These are phyloP conservation scores for Euleptes europaea DNA, from an alignment of 2,113 vertebrate genomes.

Conservation along the genomic window DNA sequence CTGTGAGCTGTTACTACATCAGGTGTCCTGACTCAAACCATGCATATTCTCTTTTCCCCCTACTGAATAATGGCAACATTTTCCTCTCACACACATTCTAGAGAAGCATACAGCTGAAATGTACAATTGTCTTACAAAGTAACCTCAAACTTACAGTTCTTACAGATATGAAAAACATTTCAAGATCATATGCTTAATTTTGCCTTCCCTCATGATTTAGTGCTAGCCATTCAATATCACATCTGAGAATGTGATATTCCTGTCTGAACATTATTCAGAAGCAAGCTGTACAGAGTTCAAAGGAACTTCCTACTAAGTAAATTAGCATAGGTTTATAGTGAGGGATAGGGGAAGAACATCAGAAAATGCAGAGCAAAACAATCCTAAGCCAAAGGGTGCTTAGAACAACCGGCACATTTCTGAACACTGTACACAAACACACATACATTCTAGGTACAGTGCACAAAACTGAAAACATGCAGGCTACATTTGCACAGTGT, in stretches of 20 bases:
- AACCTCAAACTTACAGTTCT: not conserved
- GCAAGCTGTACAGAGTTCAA: not conserved
- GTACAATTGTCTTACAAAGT: not conserved
- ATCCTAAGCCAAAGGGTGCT: not conserved
- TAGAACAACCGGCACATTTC: no score
- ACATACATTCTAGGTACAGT: not conserved
- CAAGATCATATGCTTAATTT: not conserved
- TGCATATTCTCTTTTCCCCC: not conserved
- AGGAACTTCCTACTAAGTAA: not conserved
- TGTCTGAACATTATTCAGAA: not conserved
- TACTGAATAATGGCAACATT: not conserved
- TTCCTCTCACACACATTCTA: not conserved
- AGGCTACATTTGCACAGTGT: not conserved
- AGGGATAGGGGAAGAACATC: not conserved
- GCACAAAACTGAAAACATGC: not conserved
- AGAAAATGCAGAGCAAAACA: not conserved
- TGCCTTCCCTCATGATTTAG: not conserved
- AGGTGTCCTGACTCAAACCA: constrained; percentile 4
- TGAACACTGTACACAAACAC: no score
- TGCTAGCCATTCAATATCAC: not conserved
- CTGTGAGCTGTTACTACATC: not conserved
- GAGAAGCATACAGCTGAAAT: not conserved
- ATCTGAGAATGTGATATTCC: not conserved
- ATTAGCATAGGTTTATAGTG: not conserved
- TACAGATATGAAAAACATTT: not conserved